These are phyloP conservation scores for Argyrosomus regius DNA, from an alignment of 2,797 vertebrate species.

Conservation along the genomic window DNA sequence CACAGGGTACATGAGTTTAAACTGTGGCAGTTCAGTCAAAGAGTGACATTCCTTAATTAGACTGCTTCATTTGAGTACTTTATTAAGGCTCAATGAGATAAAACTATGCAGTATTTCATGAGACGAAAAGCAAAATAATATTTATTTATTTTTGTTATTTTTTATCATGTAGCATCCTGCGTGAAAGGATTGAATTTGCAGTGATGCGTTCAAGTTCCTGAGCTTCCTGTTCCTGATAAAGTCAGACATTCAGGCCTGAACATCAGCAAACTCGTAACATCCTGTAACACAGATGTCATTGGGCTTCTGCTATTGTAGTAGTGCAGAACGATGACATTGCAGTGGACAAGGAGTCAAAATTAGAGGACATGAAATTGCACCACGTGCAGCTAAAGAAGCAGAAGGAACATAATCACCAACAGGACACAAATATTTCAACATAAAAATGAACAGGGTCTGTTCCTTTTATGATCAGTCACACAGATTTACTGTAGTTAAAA, in stretches of 20 bases:
- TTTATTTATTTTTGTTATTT: no score
- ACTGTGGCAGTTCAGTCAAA: no score
- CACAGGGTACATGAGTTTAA: neutral
- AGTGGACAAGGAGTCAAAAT: slow-evolving; percentile 16
- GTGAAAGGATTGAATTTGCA: neutral
- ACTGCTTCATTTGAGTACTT: neutral
- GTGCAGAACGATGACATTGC: slow-evolving; percentile 22
- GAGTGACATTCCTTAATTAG: neutral
- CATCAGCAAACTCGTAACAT: neutral
- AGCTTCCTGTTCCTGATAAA: neutral
- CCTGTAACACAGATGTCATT: neutral
- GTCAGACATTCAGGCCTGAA: neutral
- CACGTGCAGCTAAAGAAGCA: neutral
- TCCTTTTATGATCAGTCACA: slow-evolving; percentile 5
- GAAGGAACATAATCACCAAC: neutral
- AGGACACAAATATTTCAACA: neutral
- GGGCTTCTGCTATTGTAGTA: neutral
- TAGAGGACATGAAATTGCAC: neutral
- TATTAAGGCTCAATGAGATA: neutral
- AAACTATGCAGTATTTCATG: neutral
- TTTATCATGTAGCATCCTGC: neutral
- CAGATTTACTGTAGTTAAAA: slow-evolving; percentile 17
- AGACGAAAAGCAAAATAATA: neutral
- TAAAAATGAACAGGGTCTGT: neutral
- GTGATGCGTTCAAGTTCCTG: neutral